Conservation (phyloP, 2,113 vertebrate species). For the Motacilla alba region DNA sequence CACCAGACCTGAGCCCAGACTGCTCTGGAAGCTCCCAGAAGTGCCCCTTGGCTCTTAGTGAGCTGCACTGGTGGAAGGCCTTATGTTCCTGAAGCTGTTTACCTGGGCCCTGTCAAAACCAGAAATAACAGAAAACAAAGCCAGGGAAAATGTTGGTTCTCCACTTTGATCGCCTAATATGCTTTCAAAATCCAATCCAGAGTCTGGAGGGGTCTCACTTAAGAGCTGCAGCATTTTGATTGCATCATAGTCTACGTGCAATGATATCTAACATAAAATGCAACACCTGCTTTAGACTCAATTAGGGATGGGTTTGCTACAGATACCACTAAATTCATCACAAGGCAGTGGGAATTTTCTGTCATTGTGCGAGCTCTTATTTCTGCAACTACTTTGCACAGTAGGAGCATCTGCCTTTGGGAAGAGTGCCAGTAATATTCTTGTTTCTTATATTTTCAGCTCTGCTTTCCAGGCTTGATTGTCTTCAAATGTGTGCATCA, state of each 20-base stretch:
- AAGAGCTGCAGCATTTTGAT: not conserved
- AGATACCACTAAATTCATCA: not conserved
- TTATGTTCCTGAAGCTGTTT: not conserved
- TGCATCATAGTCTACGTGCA: rapidly evolving
- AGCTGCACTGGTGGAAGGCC: not conserved
- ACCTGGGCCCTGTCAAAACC: not conserved
- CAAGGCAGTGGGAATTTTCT: not conserved
- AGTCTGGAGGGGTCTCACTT: not conserved
- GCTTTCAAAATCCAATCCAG: not conserved
- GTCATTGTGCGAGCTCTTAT: not conserved
- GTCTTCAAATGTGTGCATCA: not conserved
- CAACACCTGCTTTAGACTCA: not conserved
- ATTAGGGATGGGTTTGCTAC: not conserved
- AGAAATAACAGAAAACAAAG: not conserved
- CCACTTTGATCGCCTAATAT: not conserved
- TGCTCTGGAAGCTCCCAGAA: not conserved
- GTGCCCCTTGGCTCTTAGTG: not conserved
- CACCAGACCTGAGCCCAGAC: not conserved
- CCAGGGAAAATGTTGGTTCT: not conserved
- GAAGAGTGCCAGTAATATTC: not conserved
- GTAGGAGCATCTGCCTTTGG: not conserved
- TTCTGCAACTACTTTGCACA: not conserved
- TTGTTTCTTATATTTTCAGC: not conserved
- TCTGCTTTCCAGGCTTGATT: not conserved
- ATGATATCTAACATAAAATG: not conserved